phyloP scores from a whole-genome alignment of 2,113 vertebrate species.

The Elaphurus davidianus region DNA sequence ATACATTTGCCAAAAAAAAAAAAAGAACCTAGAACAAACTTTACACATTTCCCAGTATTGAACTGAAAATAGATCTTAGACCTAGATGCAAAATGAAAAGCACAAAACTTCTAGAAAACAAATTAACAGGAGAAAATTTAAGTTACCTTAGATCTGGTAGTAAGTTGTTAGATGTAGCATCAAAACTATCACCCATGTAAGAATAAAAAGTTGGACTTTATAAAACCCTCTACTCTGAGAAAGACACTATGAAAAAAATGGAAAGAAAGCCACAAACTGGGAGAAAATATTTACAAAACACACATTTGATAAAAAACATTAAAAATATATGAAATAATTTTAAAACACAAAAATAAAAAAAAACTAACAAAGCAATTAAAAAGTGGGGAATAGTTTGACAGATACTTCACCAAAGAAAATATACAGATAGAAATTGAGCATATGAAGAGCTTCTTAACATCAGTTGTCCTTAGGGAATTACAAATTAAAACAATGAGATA shows the following conservation, averaged over 20 bases:
- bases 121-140: neutral
- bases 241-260: neutral
- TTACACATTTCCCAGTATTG: neutral
- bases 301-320: neutral
- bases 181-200: neutral
- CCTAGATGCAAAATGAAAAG: neutral
- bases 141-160: neutral
- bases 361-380: neutral
- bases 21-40: neutral
- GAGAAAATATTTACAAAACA: neutral
- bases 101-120: neutral
- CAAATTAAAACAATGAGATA: neutral
- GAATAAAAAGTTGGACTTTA: neutral
- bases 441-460: neutral
- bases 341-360: neutral
- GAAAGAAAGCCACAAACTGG: neutral
- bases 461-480: neutral
- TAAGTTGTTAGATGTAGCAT: neutral
- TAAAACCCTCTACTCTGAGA: neutral
- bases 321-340: neutral
- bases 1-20: neutral
- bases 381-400: neutral
- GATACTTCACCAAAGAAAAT: neutral
- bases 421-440: neutral
- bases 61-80: neutral